Evolutionary conservation across 1,140 invertebrate species (phyloP).

Genomic region (Drosophila malerkotliana): DNA sequence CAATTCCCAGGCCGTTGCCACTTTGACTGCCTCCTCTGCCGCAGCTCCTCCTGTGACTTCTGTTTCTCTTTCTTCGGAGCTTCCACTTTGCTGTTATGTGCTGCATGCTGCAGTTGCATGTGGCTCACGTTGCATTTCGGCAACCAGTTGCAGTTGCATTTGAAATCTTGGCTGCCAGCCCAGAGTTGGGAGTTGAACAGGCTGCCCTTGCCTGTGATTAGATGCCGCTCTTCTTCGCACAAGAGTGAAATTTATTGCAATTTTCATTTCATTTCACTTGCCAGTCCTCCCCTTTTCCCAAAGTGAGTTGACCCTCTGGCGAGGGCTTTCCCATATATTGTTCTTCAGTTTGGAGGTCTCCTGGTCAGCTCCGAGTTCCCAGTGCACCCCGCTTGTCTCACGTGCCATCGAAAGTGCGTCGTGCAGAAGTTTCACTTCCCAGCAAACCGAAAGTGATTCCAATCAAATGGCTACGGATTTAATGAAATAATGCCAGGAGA

Average conservation of each 20-base stretch:
- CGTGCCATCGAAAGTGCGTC: slow-evolving; percentile 76
- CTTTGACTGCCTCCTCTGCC: slow-evolving; percentile 40
- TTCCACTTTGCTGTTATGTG: slow-evolving; percentile 49
- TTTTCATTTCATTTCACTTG: slow-evolving; percentile 74
- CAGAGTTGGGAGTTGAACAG: slow-evolving; percentile 23
- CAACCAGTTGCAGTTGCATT: slow-evolving; percentile 45
- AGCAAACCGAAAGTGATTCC: slow-evolving; percentile 71
- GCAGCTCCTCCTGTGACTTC: slow-evolving; percentile 28
- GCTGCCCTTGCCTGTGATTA: slow-evolving; percentile 74
- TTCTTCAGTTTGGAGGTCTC: slow-evolving; percentile 18
- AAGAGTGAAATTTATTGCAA: slow-evolving; percentile 77
- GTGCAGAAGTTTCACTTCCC: slow-evolving; percentile 60
- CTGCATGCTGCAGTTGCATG: slow-evolving; percentile 55
- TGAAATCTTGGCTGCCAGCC: slow-evolving; percentile 5
- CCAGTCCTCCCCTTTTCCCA: slow-evolving; percentile 20
- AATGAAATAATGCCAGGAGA: slow-evolving; percentile 72
- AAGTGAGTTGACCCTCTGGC: slow-evolving; percentile 34
- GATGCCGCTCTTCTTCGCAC: slow-evolving; percentile 69
- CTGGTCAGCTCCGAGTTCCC: slow-evolving; percentile 35
- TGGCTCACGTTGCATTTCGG: slow-evolving; percentile 76
- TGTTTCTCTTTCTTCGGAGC: slow-evolving; percentile 30
- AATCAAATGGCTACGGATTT: slow-evolving; percentile 66
- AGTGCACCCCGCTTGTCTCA: slow-evolving; percentile 64
- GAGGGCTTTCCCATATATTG: slow-evolving; percentile 61
- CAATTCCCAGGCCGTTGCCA: slow-evolving; percentile 75